Evolutionary conservation across 2,113 vertebrate genomes (phyloP).

Genomic region (Heliornis fulica): DNA sequence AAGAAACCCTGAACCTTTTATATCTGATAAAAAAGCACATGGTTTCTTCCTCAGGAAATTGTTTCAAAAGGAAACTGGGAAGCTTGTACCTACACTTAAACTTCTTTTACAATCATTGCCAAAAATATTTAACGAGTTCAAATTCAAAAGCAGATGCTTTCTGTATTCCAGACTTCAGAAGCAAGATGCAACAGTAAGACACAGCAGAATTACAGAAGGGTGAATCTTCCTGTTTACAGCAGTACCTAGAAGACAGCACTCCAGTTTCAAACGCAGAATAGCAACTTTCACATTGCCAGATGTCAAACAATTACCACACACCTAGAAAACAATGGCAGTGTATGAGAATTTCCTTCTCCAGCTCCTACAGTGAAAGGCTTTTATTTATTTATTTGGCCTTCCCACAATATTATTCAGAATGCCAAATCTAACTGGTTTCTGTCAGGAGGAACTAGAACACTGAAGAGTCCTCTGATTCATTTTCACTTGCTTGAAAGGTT

Average conservation of each 20-base stretch:
- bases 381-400: neutral
- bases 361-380: neutral
- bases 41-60: neutral
- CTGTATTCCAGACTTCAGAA: neutral
- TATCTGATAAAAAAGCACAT: neutral
- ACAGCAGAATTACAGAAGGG: neutral
- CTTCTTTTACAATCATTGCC: neutral
- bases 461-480: neutral
- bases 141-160: neutral
- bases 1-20: neutral
- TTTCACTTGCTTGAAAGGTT: neutral
- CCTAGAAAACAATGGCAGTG: neutral
- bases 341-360: neutral
- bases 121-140: neutral
- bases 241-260: neutral
- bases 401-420: neutral
- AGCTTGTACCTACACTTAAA: rapidly evolving
- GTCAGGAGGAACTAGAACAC: neutral
- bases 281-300: neutral
- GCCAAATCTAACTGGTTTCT: neutral
- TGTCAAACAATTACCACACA: neutral
- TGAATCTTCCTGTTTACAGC: neutral
- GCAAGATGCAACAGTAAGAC: neutral
- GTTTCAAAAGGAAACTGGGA: neutral
- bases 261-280: neutral